A percentile compares a stretch with the other conserved stretches of the same genome.
Evolutionary conservation across 2,888 invertebrate species (phyloP).

Genomic region (Cetonia aurata): DNA sequence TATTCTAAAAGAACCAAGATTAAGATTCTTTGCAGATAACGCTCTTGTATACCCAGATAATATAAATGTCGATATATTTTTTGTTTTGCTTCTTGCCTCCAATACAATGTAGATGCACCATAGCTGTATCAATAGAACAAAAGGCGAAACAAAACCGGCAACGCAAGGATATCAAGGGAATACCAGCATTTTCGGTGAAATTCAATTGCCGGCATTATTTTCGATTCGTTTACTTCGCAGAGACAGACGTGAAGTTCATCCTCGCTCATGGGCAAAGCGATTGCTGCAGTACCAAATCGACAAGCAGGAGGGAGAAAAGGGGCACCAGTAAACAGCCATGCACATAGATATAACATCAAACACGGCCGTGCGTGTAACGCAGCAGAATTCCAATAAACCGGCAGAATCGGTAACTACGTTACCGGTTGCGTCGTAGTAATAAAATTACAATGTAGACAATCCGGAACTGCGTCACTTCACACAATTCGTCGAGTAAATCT

Average conservation of each 20-base stretch:
- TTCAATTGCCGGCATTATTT: conserved; percentile 55
- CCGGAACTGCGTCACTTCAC: not conserved
- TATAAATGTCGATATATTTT: too few relatives aligned
- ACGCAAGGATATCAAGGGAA: conserved; percentile 22
- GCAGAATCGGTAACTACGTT: conserved; percentile 6
- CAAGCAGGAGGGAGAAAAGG: conserved; percentile 27
- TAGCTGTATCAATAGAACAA: too few relatives aligned
- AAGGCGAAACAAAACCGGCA: not conserved
- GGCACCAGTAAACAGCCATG: not conserved
- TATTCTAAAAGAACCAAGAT: too few relatives aligned
- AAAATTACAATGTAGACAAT: conserved; percentile 12
- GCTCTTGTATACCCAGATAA: too few relatives aligned
- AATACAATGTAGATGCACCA: too few relatives aligned
- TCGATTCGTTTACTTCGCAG: conserved; percentile 54
- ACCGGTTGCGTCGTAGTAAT: conserved; percentile 22
- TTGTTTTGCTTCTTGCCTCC: not conserved
- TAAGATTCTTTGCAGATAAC: too few relatives aligned
- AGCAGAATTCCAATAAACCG: conserved; percentile 20
- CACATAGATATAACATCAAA: conserved; percentile 7
- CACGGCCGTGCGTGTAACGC: conserved; percentile 3
- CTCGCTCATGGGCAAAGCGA: conserved; percentile 20
- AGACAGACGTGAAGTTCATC: conserved; percentile 50
- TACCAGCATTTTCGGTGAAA: conserved; percentile 47
- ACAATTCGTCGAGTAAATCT: not conserved
- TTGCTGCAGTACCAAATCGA: conserved; percentile 14